These are phyloP conservation scores for Drosophila kanapiae DNA, from an alignment of 1,140 invertebrate genomes.

Conservation along the genomic window DNA sequence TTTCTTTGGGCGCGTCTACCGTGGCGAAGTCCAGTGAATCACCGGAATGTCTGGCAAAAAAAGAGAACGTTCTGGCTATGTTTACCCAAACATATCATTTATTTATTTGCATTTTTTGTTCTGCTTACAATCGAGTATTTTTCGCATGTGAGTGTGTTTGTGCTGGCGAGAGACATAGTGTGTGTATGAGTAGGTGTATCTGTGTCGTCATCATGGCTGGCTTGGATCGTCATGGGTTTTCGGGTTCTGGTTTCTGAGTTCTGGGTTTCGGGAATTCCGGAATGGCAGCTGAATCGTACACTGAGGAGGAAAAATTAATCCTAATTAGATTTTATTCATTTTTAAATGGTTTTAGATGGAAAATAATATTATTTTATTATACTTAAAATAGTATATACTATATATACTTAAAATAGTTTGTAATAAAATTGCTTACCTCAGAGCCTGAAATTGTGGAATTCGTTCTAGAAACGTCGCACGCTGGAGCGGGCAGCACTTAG, in stretches of 20 bases:
- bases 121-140: constrained; percentile 40
- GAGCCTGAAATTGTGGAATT: constrained; percentile 13
- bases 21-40: constrained; percentile 41
- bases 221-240: constrained; percentile 64
- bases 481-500: constrained; percentile 42
- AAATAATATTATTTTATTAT: too few relatives aligned
- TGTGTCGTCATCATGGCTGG: constrained; percentile 48
- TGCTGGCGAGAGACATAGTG: constrained; percentile 9
- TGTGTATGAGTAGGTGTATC: constrained; percentile 8
- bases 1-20: constrained; percentile 27
- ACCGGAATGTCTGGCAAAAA: constrained; percentile 28
- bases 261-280: constrained; percentile 29
- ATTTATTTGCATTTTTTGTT: constrained; percentile 53
- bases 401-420: too few relatives aligned
- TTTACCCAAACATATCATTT: constrained; percentile 48
- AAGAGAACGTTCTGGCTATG: constrained; percentile 49
- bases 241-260: constrained; percentile 16
- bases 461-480: constrained; percentile 55
- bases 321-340: background rate
- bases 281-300: constrained; percentile 23
- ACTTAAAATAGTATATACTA: too few relatives aligned
- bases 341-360: too few relatives aligned
- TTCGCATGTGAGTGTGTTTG: constrained; percentile 25
- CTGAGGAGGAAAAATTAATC: background rate
- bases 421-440: constrained; percentile 1